Evolutionary conservation across 2,888 invertebrate species (phyloP).

Genomic region (Acleris cristana): DNA sequence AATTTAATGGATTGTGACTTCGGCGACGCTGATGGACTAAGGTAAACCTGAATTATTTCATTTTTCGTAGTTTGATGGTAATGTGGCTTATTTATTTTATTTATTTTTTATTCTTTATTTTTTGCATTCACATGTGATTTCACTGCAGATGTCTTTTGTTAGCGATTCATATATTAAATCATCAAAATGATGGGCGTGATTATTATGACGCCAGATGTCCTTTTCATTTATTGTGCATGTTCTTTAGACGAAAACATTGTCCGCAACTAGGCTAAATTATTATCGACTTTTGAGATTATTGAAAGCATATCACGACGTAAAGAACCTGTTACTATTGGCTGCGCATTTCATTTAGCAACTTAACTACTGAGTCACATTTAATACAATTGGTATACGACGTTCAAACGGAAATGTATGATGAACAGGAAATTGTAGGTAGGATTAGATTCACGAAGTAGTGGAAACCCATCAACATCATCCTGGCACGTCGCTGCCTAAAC

Average conservation of each 20-base stretch:
- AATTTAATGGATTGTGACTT: slow-evolving; percentile 50
- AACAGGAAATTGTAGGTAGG: slow-evolving; percentile 1
- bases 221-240: slow-evolving; percentile 59
- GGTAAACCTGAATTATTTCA: slow-evolving; percentile 69
- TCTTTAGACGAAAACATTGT: slow-evolving; percentile 48
- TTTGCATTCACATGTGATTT: slow-evolving; percentile 84
- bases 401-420: slow-evolving; percentile 4
- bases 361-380: background rate
- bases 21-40: slow-evolving; percentile 52
- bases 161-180: slow-evolving; percentile 72
- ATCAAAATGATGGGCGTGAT: slow-evolving; percentile 16
- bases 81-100: slow-evolving; percentile 82
- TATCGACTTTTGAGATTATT: slow-evolving; percentile 52
- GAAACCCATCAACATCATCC: slow-evolving; percentile 15
- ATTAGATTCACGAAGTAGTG: slow-evolving; percentile 5
- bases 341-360: slow-evolving; percentile 76
- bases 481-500: slow-evolving; percentile 4
- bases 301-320: slow-evolving; percentile 60
- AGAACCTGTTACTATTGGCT: slow-evolving; percentile 58
- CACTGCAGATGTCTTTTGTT: slow-evolving; percentile 78
- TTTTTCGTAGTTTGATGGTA: slow-evolving; percentile 72
- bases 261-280: slow-evolving; percentile 30
- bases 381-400: slow-evolving; percentile 2
- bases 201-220: slow-evolving; percentile 36
- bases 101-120: slow-evolving; percentile 66